Evolutionary conservation across 1,140 invertebrate genomes (phyloP).

Genomic region (Subanguina moxae): DNA sequence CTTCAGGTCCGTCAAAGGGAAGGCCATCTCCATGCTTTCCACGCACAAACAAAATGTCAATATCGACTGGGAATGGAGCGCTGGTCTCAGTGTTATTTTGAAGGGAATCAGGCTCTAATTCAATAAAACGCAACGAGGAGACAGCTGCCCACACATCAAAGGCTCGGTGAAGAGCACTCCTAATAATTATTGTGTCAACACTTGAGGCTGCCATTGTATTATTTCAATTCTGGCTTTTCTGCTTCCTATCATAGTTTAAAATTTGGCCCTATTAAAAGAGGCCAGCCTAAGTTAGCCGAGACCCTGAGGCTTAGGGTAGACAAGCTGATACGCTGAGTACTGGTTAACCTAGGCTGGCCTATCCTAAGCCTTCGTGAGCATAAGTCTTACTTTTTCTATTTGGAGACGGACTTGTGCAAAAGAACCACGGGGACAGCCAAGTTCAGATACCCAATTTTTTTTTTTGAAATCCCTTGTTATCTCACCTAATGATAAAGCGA

Average conservation of each 20-base stretch:
- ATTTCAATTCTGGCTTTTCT: constrained; percentile 6
- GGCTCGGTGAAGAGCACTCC: constrained; percentile 53
- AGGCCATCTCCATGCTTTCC: constrained; percentile 52
- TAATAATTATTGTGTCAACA: no score
- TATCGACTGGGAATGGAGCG: constrained; percentile 5
- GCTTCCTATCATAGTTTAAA: neutral
- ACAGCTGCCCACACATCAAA: constrained; percentile 50
- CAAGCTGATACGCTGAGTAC: no score
- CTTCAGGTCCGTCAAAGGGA: constrained; percentile 52
- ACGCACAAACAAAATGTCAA: constrained; percentile 32
- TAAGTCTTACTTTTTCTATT: no score
- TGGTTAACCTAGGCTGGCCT: no score
- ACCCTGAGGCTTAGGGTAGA: no score
- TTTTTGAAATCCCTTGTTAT: no score
- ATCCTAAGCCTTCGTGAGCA: no score
- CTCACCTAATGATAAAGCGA: constrained; percentile 41
- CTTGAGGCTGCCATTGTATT: neutral
- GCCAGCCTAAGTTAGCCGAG: no score
- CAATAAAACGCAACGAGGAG: constrained; percentile 42
- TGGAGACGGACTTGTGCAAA: no score
- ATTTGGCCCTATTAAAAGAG: neutral
- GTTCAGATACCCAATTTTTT: no score
- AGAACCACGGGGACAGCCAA: no score
- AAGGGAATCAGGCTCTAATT: constrained; percentile 29
- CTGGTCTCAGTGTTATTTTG: neutral